Conservation (phyloP, 2,113 vertebrate genomes). For the Poeciliopsis turrubarensis region DNA sequence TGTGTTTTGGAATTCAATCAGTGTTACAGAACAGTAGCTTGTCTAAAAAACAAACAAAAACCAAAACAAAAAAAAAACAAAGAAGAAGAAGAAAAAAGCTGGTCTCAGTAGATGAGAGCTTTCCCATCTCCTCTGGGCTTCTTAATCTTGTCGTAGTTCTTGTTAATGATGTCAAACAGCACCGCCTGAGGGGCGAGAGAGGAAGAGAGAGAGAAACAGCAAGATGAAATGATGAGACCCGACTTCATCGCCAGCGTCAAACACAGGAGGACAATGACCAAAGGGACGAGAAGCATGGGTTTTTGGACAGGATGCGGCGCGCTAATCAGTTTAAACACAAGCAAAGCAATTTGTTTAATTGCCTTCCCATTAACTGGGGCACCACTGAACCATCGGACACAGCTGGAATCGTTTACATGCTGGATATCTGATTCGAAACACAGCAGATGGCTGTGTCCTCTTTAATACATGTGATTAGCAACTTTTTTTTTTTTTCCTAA, state of each 20-base stretch:
- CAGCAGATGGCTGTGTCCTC: neutral
- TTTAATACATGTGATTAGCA: conserved; percentile 7
- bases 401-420: conserved; percentile 29
- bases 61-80: neutral
- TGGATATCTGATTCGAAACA: conserved; percentile 8
- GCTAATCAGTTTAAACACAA: conserved; percentile 53
- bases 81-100: neutral
- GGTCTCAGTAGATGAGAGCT: conserved; percentile 87
- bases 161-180: conserved; percentile 87
- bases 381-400: conserved; percentile 30
- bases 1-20: conserved; percentile 31
- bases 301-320: conserved; percentile 39
- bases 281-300: conserved; percentile 39
- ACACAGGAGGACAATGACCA: conserved; percentile 41
- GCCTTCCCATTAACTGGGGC: conserved; percentile 47
- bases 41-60: neutral
- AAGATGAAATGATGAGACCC: conserved; percentile 1
- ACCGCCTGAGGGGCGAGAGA: conserved; percentile 78
- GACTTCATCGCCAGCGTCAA: conserved; percentile 56
- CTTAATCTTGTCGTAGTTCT: conserved; percentile 92
- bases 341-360: conserved; percentile 61
- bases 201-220: conserved; percentile 13
- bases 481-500: neutral
- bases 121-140: conserved; percentile 89
- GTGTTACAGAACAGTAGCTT: conserved; percentile 53